Percentiles rank a stretch among this genome's conserved stretches.
Conservation (phyloP, 2,113 vertebrate genomes). For the Paradisaea rubra region DNA sequence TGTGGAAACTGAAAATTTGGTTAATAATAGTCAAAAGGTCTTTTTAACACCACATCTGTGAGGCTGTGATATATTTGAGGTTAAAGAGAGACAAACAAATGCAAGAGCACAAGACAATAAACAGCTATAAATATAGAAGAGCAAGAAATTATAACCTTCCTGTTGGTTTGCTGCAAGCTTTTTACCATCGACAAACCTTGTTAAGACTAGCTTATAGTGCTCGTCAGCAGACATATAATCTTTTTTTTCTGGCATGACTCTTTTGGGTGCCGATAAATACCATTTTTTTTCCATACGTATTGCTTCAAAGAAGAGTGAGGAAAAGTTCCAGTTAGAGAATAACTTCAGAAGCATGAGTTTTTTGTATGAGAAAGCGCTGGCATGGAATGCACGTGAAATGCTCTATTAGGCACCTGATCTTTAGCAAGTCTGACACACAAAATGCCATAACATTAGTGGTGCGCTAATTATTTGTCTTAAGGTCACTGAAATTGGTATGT, state of each 20-base stretch:
- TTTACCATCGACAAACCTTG: background rate
- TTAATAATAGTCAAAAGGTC: background rate
- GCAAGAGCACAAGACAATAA: background rate
- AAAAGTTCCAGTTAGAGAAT: background rate
- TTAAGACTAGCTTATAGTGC: background rate
- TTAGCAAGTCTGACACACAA: background rate
- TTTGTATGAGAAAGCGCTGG: background rate
- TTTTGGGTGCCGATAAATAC: background rate
- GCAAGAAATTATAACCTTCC: background rate
- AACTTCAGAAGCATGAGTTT: background rate
- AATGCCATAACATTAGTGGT: rapidly evolving
- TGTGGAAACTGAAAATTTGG: background rate
- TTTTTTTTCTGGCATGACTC: background rate
- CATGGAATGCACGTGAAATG: background rate
- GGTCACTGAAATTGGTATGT: rapidly evolving
- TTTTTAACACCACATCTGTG: background rate
- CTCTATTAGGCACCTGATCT: rapidly evolving
- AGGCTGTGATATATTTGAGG: background rate
- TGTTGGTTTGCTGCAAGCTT: background rate
- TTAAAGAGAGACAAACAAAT: background rate
- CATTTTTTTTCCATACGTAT: background rate
- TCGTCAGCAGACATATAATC: background rate
- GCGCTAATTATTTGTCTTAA: background rate
- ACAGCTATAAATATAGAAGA: background rate
- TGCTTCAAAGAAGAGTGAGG: background rate